Percentiles rank a stretch among this genome's conserved stretches.
These are phyloP conservation scores for Hydrolagus affinis DNA, from an alignment of 2,113 vertebrate species.

Conservation along the genomic window DNA sequence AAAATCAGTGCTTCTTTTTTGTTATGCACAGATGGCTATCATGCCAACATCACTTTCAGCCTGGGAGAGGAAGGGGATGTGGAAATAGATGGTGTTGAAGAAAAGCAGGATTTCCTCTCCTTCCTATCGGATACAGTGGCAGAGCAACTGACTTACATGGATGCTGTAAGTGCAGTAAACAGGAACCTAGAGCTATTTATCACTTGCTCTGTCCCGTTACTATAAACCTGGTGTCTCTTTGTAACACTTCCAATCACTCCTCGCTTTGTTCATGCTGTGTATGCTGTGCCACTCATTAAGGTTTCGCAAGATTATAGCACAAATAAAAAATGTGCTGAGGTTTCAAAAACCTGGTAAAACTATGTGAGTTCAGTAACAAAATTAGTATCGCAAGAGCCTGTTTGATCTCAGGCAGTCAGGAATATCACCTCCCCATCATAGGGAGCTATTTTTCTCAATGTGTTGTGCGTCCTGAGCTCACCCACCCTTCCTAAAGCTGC, in stretches of 20 bases:
- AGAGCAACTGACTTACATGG: conserved; percentile 91
- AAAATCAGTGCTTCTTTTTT: background rate
- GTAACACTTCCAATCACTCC: background rate
- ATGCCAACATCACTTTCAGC: conserved; percentile 51
- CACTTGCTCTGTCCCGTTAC: background rate
- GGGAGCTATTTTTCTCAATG: too few relatives aligned
- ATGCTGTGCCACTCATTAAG: background rate
- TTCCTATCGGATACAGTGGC: conserved; percentile 78
- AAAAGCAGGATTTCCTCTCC: conserved; percentile 61
- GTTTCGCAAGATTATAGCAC: background rate
- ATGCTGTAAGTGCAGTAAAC: conserved; percentile 64
- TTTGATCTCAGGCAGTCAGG: too few relatives aligned
- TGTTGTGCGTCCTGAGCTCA: too few relatives aligned
- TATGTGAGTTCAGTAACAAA: background rate
- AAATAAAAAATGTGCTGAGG: background rate
- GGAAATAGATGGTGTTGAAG: conserved; percentile 57
- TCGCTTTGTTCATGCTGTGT: background rate
- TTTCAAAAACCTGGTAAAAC: too few relatives aligned
- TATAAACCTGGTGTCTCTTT: background rate
- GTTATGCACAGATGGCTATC: conserved; percentile 57
- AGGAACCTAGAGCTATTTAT: background rate
- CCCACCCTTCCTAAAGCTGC: too few relatives aligned
- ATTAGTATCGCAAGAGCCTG: background rate
- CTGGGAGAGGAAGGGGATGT: conserved; percentile 67
- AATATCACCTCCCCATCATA: too few relatives aligned